Conservation (phyloP, 2,113 vertebrate species). For the Anguilla rostrata region DNA sequence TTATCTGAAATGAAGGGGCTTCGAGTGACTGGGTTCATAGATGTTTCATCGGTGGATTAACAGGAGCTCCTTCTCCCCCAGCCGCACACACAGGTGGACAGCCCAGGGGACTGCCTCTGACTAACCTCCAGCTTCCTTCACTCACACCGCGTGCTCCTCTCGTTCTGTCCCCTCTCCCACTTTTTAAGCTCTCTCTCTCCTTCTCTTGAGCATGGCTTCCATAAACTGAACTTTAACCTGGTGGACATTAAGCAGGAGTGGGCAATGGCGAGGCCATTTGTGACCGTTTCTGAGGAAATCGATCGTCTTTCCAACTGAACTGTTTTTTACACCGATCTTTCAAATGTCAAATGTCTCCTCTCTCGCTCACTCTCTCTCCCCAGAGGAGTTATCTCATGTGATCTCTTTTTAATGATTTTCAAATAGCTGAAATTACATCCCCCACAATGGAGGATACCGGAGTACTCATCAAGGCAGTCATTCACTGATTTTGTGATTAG, state of each 20-base stretch:
- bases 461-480: too few species aligned
- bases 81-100: slow-evolving; percentile 23
- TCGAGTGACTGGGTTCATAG: slow-evolving; percentile 58
- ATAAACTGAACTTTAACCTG: too few species aligned
- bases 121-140: slow-evolving; percentile 59
- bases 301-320: neutral
- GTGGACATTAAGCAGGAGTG: too few species aligned
- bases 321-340: neutral
- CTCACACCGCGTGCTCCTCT: slow-evolving; percentile 13
- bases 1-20: slow-evolving; percentile 67
- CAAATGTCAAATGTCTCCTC: neutral
- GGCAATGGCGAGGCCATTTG: slow-evolving; percentile 59
- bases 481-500: too few species aligned
- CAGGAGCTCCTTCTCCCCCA: slow-evolving; percentile 30
- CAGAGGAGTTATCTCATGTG: neutral
- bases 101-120: slow-evolving; percentile 61
- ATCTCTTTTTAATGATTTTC: too few species aligned
- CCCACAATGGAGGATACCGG: too few species aligned
- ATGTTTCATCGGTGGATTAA: slow-evolving; percentile 68
- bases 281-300: slow-evolving; percentile 53
- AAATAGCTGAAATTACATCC: too few species aligned
- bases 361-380: neutral
- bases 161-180: neutral
- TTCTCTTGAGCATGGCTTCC: slow-evolving; percentile 14
- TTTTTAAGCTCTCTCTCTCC: slow-evolving; percentile 18